Evolutionary conservation across 1,140 invertebrate genomes (phyloP), one percentile per base, ranked within the genome.

Genomic region (Heliconius congener): DNA sequence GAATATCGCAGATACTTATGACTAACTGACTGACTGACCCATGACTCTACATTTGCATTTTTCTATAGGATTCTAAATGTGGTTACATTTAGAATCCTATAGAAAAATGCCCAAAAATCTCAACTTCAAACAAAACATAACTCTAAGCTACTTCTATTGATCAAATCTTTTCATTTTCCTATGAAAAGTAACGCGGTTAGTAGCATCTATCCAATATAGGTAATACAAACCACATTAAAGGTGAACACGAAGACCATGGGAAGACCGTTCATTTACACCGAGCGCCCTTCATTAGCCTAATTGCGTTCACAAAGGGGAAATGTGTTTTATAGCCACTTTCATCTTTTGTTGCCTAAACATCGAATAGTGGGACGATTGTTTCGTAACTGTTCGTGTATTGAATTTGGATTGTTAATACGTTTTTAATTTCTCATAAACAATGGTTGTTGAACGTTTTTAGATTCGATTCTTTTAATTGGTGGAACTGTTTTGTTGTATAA

Each of bases 241-340:
- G 91, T 93, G 89, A 87, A 87, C 90, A 87, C 86, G 79, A 90
- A 87, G 91, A 92, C 88, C 88, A 85, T 83, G 80, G 81, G 81
- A 85, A 86, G 83, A 88, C 85, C 83, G 92, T 93, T 92, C 91
- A 94, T 91, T 90, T 87, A 83, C 87, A 84, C 84, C 82, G 82
- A 84, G 81, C 80, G 85, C 84, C 86, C 86, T 94, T 94, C 92
- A 94, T 93, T 94, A 93, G 90, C 87, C 91, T 94, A 94, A 94
- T 94, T 93, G 91, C 91, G 73, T 78, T 84, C 81, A 92, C 91
- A 93, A 93, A 92, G 87, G 89, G 89, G 87, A 87, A 93, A 93
- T 88, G 89, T 86, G 87, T 94, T 92, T 93, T 93, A 91, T 91
- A 87, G 90, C 86, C 77, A 85, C 89, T 91, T 91, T 91, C 92